Conservation (phyloP, 2,888 invertebrate species). For the Eupithecia abbreviata region DNA sequence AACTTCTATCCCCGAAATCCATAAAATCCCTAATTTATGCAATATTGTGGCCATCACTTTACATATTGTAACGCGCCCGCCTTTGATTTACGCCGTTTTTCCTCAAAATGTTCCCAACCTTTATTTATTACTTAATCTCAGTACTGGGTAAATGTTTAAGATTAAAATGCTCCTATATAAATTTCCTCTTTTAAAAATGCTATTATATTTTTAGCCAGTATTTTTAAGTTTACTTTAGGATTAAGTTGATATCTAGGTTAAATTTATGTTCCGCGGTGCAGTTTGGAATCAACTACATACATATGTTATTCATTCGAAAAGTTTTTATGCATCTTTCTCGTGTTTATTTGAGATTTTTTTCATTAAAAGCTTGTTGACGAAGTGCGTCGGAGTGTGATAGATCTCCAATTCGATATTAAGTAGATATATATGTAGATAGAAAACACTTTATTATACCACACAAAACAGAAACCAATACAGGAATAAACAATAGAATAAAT, state of each 20-base stretch:
- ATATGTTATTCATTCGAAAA: background rate
- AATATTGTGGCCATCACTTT: conserved; percentile 24
- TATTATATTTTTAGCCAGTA: conserved; percentile 42
- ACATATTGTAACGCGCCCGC: conserved; percentile 54
- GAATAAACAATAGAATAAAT: too few relatives aligned
- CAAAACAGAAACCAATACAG: too few relatives aligned
- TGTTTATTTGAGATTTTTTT: background rate
- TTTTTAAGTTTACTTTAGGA: conserved; percentile 22
- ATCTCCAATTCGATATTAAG: too few relatives aligned
- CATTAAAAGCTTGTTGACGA: too few relatives aligned
- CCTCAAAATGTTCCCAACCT: conserved; percentile 76
- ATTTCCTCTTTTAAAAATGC: conserved; percentile 35
- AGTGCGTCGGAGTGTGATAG: too few relatives aligned
- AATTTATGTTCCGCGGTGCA: background rate
- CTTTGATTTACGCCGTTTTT: conserved; percentile 58
- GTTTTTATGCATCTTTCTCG: background rate
- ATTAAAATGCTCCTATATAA: conserved; percentile 59
- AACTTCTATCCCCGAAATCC: conserved; percentile 28
- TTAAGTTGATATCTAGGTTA: conserved; percentile 2
- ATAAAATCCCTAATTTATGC: conserved; percentile 34
- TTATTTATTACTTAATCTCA: conserved; percentile 82
- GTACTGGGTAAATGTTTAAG: conserved; percentile 74
- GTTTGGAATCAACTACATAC: background rate
- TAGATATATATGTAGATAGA: too few relatives aligned
- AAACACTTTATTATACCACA: too few relatives aligned